Conservation (phyloP, 2,888 invertebrate species). For the Incurvaria masculella region DNA sequence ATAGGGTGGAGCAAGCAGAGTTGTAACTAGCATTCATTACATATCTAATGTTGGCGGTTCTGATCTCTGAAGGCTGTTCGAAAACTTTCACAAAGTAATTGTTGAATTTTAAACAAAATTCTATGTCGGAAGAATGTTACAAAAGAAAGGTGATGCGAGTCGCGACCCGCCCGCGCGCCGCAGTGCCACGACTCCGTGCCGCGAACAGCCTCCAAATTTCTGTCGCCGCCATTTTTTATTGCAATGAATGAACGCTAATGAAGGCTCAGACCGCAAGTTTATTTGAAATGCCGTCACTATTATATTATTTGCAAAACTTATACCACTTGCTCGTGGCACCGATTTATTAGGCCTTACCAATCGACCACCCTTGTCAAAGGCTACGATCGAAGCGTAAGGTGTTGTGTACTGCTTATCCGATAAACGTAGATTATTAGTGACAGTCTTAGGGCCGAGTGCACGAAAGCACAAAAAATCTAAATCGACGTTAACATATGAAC, state of each 20-base stretch:
- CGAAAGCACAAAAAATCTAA: too few relatives aligned
- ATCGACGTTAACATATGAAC: too few relatives aligned
- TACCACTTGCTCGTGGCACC: too few relatives aligned
- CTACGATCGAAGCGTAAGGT: too few relatives aligned
- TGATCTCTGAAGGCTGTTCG: conserved; percentile 64
- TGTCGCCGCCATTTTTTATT: conserved; percentile 50
- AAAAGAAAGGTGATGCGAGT: conserved; percentile 37
- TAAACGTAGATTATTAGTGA: too few relatives aligned
- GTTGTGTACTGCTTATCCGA: too few relatives aligned
- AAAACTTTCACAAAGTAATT: conserved; percentile 54
- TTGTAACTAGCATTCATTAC: conserved; percentile 29
- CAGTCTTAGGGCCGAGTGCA: too few relatives aligned
- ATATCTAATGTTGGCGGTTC: conserved; percentile 44
- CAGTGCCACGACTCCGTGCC: not conserved
- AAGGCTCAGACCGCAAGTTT: not conserved
- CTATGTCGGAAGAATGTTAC: conserved; percentile 26
- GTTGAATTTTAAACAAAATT: conserved; percentile 22
- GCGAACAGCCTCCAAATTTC: conserved; percentile 58
- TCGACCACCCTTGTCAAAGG: too few relatives aligned
- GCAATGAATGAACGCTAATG: not conserved
- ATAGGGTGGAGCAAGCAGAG: conserved; percentile 26
- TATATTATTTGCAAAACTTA: too few relatives aligned
- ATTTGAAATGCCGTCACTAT: too few relatives aligned
- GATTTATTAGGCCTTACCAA: too few relatives aligned
- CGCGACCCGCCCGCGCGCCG: conserved; percentile 22